phyloP scores from a whole-genome alignment of 2,797 vertebrate species.

The Oceanodroma leucorhoa region DNA sequence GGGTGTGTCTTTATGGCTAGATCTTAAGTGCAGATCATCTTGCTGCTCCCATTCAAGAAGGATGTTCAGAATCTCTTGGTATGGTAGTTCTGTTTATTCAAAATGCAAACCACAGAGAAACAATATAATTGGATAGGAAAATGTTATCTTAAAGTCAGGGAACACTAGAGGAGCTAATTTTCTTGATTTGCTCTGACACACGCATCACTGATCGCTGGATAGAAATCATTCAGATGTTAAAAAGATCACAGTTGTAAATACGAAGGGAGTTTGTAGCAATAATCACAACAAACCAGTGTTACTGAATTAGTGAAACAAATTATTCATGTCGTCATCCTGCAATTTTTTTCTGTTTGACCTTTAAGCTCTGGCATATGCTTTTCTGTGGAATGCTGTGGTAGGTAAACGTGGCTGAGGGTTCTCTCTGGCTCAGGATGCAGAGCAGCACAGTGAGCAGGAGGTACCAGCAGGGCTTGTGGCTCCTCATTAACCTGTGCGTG shows the following conservation, averaged over 20 bases:
- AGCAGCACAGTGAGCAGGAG: not conserved
- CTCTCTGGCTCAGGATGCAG: not conserved
- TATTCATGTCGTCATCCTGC: not conserved
- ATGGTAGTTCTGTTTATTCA: not conserved
- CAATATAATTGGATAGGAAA: not conserved
- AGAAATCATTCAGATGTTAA: slow-evolving; percentile 50
- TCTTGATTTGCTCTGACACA: not conserved
- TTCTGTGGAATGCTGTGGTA: not conserved
- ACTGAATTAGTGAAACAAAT: slow-evolving; percentile 29
- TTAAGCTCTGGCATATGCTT: not conserved
- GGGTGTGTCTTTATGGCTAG: not conserved
- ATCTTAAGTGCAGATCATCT: not conserved
- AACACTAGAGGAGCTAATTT: slow-evolving; percentile 15
- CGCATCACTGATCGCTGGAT: not conserved
- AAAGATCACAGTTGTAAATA: slow-evolving; percentile 30
- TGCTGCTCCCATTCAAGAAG: not conserved
- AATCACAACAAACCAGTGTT: slow-evolving; percentile 10
- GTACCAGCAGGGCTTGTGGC: not conserved
- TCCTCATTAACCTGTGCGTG: not conserved
- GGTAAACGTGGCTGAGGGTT: not conserved
- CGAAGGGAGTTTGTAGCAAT: slow-evolving; percentile 11
- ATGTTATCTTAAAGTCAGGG: not conserved
- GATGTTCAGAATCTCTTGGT: not conserved
- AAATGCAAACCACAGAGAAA: not conserved
- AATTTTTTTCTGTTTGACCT: slow-evolving; percentile 33